Conservation (phyloP, 1,140 invertebrate species). For the Aphaenogaster ashmeadi region DNA sequence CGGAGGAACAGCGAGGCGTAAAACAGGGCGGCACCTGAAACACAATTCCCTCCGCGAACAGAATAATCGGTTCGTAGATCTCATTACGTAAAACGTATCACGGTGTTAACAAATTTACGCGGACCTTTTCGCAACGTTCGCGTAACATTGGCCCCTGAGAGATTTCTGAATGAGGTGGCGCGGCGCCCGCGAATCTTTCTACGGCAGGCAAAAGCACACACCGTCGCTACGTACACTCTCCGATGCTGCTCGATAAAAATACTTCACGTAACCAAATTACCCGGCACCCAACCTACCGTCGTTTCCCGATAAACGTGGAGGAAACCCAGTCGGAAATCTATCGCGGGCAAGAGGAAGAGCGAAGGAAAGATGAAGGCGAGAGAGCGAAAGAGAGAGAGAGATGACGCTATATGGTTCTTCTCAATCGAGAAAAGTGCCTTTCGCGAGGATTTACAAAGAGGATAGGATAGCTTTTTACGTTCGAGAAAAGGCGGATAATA, state of each 20-base stretch:
- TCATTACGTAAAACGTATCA: slow-evolving; percentile 47
- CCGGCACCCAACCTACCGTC: slow-evolving; percentile 55
- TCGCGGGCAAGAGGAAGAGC: slow-evolving; percentile 20
- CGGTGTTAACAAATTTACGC: slow-evolving; percentile 42
- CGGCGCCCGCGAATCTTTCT: slow-evolving; percentile 47
- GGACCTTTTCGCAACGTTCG: slow-evolving; percentile 9
- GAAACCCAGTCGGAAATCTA: slow-evolving; percentile 67
- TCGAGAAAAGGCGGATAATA: slow-evolving; percentile 52
- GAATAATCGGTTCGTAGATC: slow-evolving; percentile 33
- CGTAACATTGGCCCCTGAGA: neutral
- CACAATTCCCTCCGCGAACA: slow-evolving; percentile 9
- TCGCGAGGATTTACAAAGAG: slow-evolving; percentile 53
- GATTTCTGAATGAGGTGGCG: slow-evolving; percentile 2
- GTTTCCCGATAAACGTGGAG: slow-evolving; percentile 73
- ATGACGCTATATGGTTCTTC: slow-evolving; percentile 58
- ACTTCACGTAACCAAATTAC: slow-evolving; percentile 78
- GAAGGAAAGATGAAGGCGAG: neutral
- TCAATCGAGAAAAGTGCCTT: slow-evolving; percentile 74
- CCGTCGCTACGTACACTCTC: slow-evolving; percentile 42
- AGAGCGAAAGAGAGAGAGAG: slow-evolving; percentile 37
- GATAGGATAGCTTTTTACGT: slow-evolving; percentile 44
- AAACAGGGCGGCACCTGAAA: slow-evolving; percentile 24
- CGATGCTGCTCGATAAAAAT: slow-evolving; percentile 74
- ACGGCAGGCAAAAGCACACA: slow-evolving; percentile 44
- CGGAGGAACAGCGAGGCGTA: slow-evolving; percentile 22